Evolutionary conservation across 1,140 invertebrate genomes (phyloP).

Genomic region (Pseudomyrmex gracilis): DNA sequence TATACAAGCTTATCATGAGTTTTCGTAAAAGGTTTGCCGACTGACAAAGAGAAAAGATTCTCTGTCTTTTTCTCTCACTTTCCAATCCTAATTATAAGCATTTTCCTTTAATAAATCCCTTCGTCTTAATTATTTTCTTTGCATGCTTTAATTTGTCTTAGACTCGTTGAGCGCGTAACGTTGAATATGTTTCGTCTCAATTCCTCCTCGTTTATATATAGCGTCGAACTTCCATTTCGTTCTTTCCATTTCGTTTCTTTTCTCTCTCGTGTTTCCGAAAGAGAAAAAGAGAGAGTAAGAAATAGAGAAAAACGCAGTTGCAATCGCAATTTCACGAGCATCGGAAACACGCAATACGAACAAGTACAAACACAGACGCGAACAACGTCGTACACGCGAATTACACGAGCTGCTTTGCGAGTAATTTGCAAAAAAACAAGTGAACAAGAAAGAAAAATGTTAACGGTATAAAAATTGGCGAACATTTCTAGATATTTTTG

Average conservation of each 20-base stretch:
- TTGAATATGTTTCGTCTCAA: conserved; percentile 65
- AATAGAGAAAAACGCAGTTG: conserved; percentile 37
- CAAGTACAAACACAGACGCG: conserved; percentile 6
- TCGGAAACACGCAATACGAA: conserved; percentile 4
- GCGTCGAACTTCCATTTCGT: conserved; percentile 30
- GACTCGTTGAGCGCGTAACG: conserved; percentile 65
- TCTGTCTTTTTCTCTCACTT: too few species aligned
- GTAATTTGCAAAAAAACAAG: not conserved
- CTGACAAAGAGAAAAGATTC: not conserved
- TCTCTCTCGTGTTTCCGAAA: not conserved
- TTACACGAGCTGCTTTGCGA: conserved; percentile 20
- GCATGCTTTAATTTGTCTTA: conserved; percentile 71
- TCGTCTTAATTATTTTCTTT: conserved; percentile 73
- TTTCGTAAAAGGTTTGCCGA: conserved; percentile 1
- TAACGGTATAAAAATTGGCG: not conserved
- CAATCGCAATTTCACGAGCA: conserved; percentile 50
- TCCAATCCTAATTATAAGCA: conserved; percentile 16
- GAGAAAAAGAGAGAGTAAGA: not conserved
- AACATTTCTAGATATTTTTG: not conserved
- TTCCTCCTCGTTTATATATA: conserved; percentile 38
- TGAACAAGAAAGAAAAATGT: not conserved
- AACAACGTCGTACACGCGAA: conserved; percentile 36
- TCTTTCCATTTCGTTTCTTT: not conserved
- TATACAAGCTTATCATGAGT: not conserved
- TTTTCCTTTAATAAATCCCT: conserved; percentile 46